Evolutionary conservation across 2,113 vertebrate species (phyloP), one percentile per base, ranked within the genome.

Genomic region (Stictonetta naevosa): DNA sequence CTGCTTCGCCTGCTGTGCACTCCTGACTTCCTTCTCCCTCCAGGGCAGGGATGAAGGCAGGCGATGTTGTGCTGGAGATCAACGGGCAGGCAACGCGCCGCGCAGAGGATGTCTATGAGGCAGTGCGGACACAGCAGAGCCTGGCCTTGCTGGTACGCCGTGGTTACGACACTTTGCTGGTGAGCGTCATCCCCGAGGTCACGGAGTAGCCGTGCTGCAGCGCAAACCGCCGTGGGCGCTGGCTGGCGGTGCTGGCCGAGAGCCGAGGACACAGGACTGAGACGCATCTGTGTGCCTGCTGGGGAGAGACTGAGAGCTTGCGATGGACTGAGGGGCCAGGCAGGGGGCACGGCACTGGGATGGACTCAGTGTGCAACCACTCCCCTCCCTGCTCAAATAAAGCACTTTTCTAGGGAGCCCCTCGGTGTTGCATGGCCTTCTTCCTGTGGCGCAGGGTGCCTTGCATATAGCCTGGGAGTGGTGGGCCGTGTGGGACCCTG

Each of bases 31-130:
- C 0, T 23, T 72, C 14, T 83, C 58, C 77, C 31, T 9, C 0
- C 94, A 98, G 98, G 93, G 98, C 98, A 19, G 98, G 98, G 48
- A 66, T 98, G 67, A 98, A 98, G 84, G 97, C 98, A 0, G 98
- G 98, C 2, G 98, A 98, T 0, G 93, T 98, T 4, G 96, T 98
- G 90, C 81, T 98, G 95, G 98, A 98, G 91, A 98, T 98, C 93
- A 98, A 98, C 3, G 99, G 88, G 90, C 88, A 88, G 23, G 76
- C 82, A 13, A 98, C 98, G 5, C 97, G 98, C 76, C 98, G 98
- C 0, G 97, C 99, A 0, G 99, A 99, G 94, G 99, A 99, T 4
- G 97, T 99, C 88, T 99, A 99, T 22, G 97, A 98, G 66, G 98
- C 99, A 0, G 98, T 99, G 52, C 96, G 97, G 86, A 98, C 96